Percentiles rank a stretch among this genome's conserved stretches.
Evolutionary conservation across 2,113 vertebrate species (phyloP).

Genomic region (Microcebus lehilahytsara): DNA sequence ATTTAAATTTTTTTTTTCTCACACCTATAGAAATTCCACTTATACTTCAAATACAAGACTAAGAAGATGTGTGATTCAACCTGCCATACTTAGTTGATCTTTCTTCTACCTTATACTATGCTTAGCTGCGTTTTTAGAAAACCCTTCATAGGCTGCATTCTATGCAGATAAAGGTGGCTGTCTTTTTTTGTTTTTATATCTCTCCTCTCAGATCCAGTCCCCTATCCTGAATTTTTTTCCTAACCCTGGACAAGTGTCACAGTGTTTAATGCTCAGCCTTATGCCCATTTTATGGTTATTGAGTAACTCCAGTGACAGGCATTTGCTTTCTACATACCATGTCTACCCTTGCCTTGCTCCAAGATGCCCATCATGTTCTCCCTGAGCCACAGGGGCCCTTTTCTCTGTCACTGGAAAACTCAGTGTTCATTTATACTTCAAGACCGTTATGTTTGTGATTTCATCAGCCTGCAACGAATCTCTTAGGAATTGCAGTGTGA

Average conservation of each 20-base stretch:
- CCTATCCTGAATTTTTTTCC: neutral
- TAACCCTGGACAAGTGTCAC: neutral
- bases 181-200: neutral
- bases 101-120: neutral
- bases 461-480: neutral
- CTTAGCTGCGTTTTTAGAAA: neutral
- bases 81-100: neutral
- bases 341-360: neutral
- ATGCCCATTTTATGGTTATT: neutral
- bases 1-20: neutral
- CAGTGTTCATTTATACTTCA: neutral
- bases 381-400: no score
- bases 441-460: neutral
- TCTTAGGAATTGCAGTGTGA: neutral
- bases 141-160: neutral
- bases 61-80: neutral
- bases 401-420: neutral
- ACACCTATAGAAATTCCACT: neutral
- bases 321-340: neutral
- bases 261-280: neutral
- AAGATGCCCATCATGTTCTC: neutral
- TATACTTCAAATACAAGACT: neutral
- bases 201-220: neutral
- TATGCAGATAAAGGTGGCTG: neutral
- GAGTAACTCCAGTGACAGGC: neutral